phyloP scores from a whole-genome alignment of 1,140 invertebrate species.

The Hydropsyche tenuis region DNA sequence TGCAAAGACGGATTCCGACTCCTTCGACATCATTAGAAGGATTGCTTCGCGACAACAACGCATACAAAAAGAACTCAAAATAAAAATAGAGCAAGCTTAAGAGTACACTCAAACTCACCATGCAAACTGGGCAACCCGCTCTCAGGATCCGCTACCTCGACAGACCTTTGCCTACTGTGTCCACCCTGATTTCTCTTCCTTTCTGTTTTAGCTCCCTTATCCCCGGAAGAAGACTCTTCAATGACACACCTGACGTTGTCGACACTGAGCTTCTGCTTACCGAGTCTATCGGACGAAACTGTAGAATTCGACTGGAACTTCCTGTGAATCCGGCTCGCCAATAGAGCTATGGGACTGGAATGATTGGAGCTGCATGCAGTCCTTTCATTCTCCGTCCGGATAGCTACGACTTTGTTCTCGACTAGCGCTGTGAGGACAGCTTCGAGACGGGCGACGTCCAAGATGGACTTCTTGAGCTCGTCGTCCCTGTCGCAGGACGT shows the following conservation, averaged over 20 bases:
- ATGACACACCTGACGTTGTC: constrained; percentile 43
- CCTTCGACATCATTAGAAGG: no score
- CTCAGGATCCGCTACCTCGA: constrained; percentile 35
- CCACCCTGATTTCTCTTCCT: not conserved
- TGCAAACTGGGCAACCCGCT: constrained; percentile 31
- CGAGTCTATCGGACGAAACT: constrained; percentile 42
- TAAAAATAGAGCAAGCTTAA: no score
- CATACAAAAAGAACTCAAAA: no score
- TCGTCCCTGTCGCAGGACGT: constrained; percentile 50
- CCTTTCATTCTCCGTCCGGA: constrained; percentile 44
- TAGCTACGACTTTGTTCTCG: constrained; percentile 57
- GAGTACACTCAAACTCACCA: constrained; percentile 30
- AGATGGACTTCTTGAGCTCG: constrained; percentile 46
- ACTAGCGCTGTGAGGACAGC: constrained; percentile 61
- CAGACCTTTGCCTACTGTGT: constrained; percentile 26
- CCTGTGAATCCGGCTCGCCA: constrained; percentile 44
- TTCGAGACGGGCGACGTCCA: constrained; percentile 59
- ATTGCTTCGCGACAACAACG: no score
- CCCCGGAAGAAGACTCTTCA: constrained; percentile 19
- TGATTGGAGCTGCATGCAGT: constrained; percentile 36
- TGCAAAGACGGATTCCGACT: no score
- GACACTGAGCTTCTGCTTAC: constrained; percentile 44
- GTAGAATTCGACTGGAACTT: constrained; percentile 46
- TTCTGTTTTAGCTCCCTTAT: not conserved
- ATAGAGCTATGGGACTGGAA: constrained; percentile 44